Percentiles rank a stretch among this genome's conserved stretches.
These are phyloP conservation scores for Megalurothrips usitatus DNA, from an alignment of 2,888 invertebrate genomes.

Conservation along the genomic window DNA sequence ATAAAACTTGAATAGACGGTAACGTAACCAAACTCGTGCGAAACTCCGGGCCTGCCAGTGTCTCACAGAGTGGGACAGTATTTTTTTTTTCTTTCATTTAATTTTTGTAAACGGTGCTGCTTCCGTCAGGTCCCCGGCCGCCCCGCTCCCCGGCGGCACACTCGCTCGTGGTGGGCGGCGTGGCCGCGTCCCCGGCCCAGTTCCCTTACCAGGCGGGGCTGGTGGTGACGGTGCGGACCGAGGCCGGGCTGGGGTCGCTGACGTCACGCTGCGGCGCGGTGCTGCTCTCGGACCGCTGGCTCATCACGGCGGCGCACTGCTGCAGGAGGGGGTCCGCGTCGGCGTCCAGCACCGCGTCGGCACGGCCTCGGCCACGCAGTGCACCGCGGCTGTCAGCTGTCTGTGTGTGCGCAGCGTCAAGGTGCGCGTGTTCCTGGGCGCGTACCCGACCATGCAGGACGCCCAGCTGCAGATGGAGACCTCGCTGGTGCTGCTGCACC, in stretches of 20 bases:
- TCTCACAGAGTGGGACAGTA: too few species aligned
- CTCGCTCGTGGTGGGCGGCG: conserved; percentile 4
- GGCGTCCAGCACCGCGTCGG: too few species aligned
- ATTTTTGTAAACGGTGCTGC: background rate
- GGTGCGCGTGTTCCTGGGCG: background rate
- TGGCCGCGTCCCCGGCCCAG: background rate
- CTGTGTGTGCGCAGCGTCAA: background rate
- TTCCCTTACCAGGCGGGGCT: conserved; percentile 21
- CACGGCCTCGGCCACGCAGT: too few species aligned
- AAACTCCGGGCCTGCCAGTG: too few species aligned
- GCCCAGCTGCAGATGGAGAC: background rate
- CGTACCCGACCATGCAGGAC: conserved; percentile 3
- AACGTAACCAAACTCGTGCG: too few species aligned
- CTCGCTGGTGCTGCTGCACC: background rate
- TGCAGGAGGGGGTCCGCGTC: background rate
- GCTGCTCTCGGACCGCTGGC: conserved; percentile 16
- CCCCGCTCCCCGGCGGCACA: background rate
- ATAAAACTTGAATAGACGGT: too few species aligned
- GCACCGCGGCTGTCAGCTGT: background rate
- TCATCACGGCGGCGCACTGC: conserved; percentile 19
- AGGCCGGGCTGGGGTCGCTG: background rate
- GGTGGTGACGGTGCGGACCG: background rate
- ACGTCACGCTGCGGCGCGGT: background rate
- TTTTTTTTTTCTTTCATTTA: too few species aligned
- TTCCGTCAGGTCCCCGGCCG: too few species aligned